Conservation (phyloP, 2,888 invertebrate genomes). For the Microctonus brassicae region DNA sequence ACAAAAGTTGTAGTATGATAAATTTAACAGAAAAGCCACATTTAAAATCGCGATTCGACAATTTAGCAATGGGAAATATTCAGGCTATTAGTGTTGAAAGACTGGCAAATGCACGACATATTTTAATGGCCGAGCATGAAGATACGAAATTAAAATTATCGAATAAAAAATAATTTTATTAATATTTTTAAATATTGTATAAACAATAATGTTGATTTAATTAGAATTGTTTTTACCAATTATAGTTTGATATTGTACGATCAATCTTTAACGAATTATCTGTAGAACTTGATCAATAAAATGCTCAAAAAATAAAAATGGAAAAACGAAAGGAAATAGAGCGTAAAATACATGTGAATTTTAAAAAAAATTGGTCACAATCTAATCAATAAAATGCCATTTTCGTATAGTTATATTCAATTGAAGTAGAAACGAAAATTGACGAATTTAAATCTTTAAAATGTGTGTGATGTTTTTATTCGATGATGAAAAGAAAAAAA, state of each 20-base stretch:
- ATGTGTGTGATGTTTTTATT: background rate
- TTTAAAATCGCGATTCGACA: constrained; percentile 52
- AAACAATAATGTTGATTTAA: background rate
- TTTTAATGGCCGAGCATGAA: constrained; percentile 46
- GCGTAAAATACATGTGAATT: background rate
- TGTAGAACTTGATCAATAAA: too few species aligned
- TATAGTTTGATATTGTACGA: too few species aligned
- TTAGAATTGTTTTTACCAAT: too few species aligned
- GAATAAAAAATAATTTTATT: background rate
- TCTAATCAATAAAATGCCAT: background rate
- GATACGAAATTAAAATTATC: background rate
- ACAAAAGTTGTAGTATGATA: constrained; percentile 62
- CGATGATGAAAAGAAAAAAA: too few species aligned
- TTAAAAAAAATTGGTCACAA: background rate
- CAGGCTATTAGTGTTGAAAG: constrained; percentile 58
- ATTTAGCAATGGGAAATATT: constrained; percentile 53
- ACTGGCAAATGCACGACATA: constrained; percentile 56
- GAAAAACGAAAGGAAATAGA: too few species aligned
- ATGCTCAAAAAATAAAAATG: too few species aligned
- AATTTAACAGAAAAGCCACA: constrained; percentile 59
- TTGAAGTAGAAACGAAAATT: background rate
- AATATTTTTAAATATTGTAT: background rate
- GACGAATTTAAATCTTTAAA: background rate
- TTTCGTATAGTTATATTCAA: background rate
- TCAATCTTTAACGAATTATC: too few species aligned